These are phyloP conservation scores for Platorchestia sp. DNA, from an alignment of 1,140 invertebrate genomes.

Conservation along the genomic window DNA sequence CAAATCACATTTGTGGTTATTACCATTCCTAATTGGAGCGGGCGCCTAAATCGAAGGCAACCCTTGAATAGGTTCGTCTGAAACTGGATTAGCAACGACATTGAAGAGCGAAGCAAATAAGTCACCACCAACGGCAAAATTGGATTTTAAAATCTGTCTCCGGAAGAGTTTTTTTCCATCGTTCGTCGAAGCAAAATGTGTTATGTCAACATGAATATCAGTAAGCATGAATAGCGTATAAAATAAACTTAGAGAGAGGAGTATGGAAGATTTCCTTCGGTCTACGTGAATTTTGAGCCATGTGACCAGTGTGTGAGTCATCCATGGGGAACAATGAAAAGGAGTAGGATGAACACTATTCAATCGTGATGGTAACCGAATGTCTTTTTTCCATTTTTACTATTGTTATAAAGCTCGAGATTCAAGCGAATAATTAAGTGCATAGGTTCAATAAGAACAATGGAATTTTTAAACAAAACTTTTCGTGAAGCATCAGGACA, in stretches of 20 bases:
- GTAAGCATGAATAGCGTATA: background rate
- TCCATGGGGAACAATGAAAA: background rate
- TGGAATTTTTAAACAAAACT: too few species aligned
- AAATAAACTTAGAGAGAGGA: background rate
- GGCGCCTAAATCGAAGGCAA: constrained; percentile 50
- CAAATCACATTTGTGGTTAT: constrained; percentile 55
- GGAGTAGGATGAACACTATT: background rate
- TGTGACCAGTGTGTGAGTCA: background rate
- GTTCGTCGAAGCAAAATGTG: background rate
- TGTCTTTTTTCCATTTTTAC: background rate
- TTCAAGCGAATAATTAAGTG: too few species aligned
- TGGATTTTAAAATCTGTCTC: background rate
- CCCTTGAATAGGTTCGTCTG: constrained; percentile 49
- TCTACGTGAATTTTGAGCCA: background rate
- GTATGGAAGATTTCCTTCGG: background rate
- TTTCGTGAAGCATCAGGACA: background rate
- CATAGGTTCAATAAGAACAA: too few species aligned
- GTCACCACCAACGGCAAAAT: constrained; percentile 25
- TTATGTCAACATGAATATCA: background rate
- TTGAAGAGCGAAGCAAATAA: constrained; percentile 55
- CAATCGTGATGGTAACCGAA: background rate
- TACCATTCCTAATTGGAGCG: constrained; percentile 34
- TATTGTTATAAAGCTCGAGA: too few species aligned
- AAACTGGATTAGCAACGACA: constrained; percentile 55
- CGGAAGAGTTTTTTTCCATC: constrained; percentile 16